Evolutionary conservation across 2,888 invertebrate species (phyloP).

Genomic region (Saturnia pavonia): DNA sequence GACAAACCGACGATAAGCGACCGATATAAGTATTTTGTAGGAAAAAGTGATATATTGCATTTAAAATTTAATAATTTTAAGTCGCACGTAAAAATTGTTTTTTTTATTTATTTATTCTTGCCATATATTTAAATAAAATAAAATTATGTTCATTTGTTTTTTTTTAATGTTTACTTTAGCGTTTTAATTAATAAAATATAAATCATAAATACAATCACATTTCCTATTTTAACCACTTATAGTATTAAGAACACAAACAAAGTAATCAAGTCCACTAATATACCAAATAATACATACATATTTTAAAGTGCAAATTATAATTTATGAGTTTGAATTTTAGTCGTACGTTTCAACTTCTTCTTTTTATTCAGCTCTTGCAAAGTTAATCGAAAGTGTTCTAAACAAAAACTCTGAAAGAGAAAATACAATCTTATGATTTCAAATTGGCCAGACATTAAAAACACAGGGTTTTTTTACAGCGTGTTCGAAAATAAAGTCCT

Average conservation of each 20-base stretch:
- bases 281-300: not conserved
- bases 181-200: not conserved
- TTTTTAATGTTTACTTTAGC: slow-evolving; percentile 25
- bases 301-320: not conserved
- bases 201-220: not conserved
- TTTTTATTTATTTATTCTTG: slow-evolving; percentile 59
- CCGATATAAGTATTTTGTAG: slow-evolving; percentile 22
- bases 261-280: not conserved
- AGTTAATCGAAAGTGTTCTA: not conserved
- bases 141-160: slow-evolving; percentile 33
- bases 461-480: not conserved
- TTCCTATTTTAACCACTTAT: not conserved
- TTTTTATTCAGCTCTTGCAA: not conserved
- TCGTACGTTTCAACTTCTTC: not conserved
- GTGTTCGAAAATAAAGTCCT: not conserved
- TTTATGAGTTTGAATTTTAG: not conserved
- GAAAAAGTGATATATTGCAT: slow-evolving; percentile 30
- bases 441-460: not conserved
- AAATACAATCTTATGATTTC: not conserved
- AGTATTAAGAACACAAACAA: not conserved
- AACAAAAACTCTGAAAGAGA: not conserved
- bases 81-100: slow-evolving; percentile 31
- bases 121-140: slow-evolving; percentile 62
- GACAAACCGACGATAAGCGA: slow-evolving; percentile 58
- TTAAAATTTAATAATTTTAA: slow-evolving; percentile 32